These are phyloP conservation scores for Lepus townsendii DNA, from an alignment of 2,797 vertebrate species.

Conservation along the genomic window DNA sequence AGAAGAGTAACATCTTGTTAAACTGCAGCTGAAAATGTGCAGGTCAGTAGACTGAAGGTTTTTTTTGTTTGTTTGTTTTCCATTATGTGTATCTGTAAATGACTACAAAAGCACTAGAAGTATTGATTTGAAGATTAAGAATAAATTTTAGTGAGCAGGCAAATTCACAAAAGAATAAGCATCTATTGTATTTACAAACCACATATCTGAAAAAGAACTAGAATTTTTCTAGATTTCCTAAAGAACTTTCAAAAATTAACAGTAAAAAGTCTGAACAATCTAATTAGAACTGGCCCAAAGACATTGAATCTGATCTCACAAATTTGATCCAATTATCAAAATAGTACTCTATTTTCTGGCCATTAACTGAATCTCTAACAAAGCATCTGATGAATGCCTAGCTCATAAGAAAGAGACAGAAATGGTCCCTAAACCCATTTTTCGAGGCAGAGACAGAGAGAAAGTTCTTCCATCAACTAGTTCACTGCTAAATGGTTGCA, in stretches of 20 bases:
- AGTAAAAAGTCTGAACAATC: neutral
- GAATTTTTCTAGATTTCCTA: neutral
- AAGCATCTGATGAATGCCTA: slow-evolving; percentile 2
- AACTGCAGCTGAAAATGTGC: neutral
- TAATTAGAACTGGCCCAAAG: neutral
- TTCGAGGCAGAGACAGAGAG: too few relatives aligned
- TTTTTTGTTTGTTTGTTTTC: neutral
- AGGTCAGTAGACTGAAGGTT: neutral
- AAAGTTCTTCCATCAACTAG: too few relatives aligned
- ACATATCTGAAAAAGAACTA: slow-evolving; percentile 11
- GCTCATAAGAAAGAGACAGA: neutral
- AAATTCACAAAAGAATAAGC: neutral
- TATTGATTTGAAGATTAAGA: neutral
- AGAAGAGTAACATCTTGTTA: neutral
- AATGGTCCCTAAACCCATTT: neutral
- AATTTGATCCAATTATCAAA: slow-evolving; percentile 28
- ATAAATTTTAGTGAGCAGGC: neutral
- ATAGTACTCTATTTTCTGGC: neutral
- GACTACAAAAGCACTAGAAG: neutral
- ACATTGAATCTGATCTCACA: slow-evolving; percentile 7
- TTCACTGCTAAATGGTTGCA: too few relatives aligned
- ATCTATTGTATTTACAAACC: neutral
- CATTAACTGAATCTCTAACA: neutral
- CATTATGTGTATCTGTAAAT: neutral
- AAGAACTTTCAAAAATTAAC: slow-evolving; percentile 13